These are phyloP conservation scores for Xestia rhomboidea DNA, from an alignment of 2,888 invertebrate species.

Conservation along the genomic window DNA sequence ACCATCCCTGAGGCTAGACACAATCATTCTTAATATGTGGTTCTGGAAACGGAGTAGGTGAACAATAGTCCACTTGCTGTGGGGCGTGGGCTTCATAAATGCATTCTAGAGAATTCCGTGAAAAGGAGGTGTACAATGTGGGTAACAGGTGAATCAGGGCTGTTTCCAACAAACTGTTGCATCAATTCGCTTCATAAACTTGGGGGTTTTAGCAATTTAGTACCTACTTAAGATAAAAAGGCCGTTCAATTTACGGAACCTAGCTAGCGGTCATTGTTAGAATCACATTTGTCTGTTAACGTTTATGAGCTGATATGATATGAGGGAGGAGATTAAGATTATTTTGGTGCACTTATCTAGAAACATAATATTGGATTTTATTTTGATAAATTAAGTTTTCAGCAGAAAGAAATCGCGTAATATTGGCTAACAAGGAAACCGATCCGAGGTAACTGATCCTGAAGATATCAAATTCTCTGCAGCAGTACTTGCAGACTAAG, in stretches of 20 bases:
- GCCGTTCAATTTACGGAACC: not conserved
- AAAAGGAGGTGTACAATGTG: not conserved
- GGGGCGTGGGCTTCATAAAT: not conserved
- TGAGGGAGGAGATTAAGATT: not conserved
- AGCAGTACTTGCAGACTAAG: not conserved
- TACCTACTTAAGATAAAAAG: not conserved
- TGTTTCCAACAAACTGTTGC: not conserved
- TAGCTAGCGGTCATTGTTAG: not conserved
- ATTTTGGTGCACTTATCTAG: not conserved
- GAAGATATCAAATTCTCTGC: not conserved
- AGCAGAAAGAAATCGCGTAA: not conserved
- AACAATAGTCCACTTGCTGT: not conserved
- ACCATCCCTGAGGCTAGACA: not conserved
- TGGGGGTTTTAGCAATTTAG: constrained; percentile 1
- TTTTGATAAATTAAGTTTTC: not conserved
- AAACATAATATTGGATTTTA: not conserved
- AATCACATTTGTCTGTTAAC: not conserved
- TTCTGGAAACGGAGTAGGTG: not conserved
- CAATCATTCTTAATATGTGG: not conserved
- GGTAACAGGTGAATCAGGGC: not conserved
- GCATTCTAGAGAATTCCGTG: constrained; percentile 1
- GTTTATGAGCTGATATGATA: not conserved
- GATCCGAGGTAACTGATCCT: not conserved
- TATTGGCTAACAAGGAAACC: not conserved
- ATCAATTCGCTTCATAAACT: not conserved